Base-by-base conservation (phyloP, 2,888 invertebrate genomes). In the Nemoura dubitans region DNA sequence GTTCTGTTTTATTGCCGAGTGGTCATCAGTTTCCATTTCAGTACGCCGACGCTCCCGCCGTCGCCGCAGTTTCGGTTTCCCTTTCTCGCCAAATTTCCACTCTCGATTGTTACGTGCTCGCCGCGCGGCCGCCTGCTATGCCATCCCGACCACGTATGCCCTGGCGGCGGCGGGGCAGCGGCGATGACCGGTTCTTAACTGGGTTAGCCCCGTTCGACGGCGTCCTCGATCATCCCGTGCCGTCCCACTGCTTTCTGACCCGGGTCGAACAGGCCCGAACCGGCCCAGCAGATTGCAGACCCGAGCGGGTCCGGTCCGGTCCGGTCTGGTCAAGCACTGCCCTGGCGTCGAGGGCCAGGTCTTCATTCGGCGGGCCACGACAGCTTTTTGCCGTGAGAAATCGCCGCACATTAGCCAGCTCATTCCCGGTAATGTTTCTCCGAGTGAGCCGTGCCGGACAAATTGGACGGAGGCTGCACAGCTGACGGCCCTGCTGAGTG, bases 11-110 rank as follows among this genome's bases (percentile, higher is more conserved):
- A 80, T 80, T 80, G 42, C 82, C 29, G 30, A 42, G 42, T 30
- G 43, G 83, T 43, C 84, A 28, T 84, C 76, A 84, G 59, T 84
- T 84, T 84, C 84, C 59, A 59, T 84, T 84, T 84, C 84, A 84
- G 28, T 25, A 3, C 36, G 36, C 3, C 10, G 36, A 36, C 76
- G 59, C 59, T 6, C 83, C 10, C 36, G 36, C 36, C 10, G 36
- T 10, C 36, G 36, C 36, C 2, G 59, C 21, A 59, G 21, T 76
- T 28, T 59, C 59, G 84, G 3, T 84, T 84, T 84, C 84, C 84
- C 84, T 84, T 84, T 84, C 84, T 59, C 81, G 81, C 81, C 28
- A 30, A 81, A 81, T 29, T 29, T 81, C 59, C 84, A 84, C 84
- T 84, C 84, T 84, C 84, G 28, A 59, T 84, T 43, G 26, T 84